phyloP scores from a whole-genome alignment of 2,113 vertebrate species.

The Mixornis gularis region DNA sequence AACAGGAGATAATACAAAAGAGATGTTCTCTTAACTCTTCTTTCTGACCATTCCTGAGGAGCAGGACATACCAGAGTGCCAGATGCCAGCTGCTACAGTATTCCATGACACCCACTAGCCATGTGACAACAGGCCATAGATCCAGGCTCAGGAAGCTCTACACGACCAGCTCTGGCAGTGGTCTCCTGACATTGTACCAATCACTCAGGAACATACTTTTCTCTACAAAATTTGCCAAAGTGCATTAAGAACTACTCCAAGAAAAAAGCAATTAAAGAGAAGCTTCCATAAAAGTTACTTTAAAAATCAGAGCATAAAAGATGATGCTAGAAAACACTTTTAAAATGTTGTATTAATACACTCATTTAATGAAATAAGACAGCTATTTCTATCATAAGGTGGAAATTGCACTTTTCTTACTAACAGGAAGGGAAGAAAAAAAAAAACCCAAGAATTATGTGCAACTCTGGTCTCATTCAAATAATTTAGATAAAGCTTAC shows the following conservation, averaged over 20 bases:
- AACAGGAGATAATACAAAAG: neutral
- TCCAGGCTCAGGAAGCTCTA: neutral
- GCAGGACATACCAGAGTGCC: neutral
- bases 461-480: neutral
- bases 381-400: neutral
- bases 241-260: neutral
- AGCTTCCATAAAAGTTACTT: neutral
- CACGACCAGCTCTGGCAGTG: neutral
- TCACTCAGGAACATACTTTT: neutral
- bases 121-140: neutral
- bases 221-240: neutral
- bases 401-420: neutral
- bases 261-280: neutral
- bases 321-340: neutral
- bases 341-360: neutral
- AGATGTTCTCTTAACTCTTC: neutral
- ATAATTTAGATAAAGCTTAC: neutral
- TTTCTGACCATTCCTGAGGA: neutral
- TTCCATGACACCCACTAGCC: rapidly evolving
- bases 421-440: neutral
- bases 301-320: neutral
- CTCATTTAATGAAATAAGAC: neutral
- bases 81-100: neutral
- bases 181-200: neutral
- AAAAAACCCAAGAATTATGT: neutral